Evolutionary conservation across 2,888 invertebrate species (phyloP).

Genomic region (Phortica okadai): DNA sequence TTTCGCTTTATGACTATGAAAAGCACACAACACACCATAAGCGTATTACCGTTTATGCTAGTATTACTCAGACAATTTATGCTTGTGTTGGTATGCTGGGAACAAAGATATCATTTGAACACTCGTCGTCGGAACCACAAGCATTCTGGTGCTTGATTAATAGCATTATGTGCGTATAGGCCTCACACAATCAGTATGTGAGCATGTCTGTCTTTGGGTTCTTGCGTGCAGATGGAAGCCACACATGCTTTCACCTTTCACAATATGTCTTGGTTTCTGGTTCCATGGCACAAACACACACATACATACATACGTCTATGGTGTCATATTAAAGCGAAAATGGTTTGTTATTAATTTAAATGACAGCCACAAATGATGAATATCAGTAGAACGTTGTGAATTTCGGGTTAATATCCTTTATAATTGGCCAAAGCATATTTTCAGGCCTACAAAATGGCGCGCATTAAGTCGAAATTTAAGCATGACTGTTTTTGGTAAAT

Average conservation of each 20-base stretch:
- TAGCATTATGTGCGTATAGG: not conserved
- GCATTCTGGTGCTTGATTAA: conserved; percentile 16
- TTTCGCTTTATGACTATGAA: not conserved
- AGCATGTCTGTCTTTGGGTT: not conserved
- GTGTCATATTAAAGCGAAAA: no score
- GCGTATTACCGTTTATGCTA: not conserved
- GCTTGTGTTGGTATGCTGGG: not conserved
- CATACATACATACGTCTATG: not conserved
- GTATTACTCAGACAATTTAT: not conserved
- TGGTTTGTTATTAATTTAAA: not conserved
- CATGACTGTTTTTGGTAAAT: not conserved
- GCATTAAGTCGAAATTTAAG: not conserved
- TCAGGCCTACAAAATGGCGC: not conserved
- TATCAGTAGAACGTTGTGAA: not conserved
- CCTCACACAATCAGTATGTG: not conserved
- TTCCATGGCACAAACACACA: not conserved
- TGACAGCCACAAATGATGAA: not conserved
- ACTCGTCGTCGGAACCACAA: not conserved
- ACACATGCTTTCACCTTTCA: not conserved
- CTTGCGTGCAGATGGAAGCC: not conserved
- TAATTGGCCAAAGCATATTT: not conserved
- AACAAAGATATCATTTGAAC: not conserved
- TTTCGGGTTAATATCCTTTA: not conserved
- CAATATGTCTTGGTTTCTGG: not conserved
- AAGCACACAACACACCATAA: not conserved